A percentile compares a stretch with the other conserved stretches of the same genome.
phyloP scores from a whole-genome alignment of 92 coral and sea anemone genomes.

The Bergia sp. region DNA sequence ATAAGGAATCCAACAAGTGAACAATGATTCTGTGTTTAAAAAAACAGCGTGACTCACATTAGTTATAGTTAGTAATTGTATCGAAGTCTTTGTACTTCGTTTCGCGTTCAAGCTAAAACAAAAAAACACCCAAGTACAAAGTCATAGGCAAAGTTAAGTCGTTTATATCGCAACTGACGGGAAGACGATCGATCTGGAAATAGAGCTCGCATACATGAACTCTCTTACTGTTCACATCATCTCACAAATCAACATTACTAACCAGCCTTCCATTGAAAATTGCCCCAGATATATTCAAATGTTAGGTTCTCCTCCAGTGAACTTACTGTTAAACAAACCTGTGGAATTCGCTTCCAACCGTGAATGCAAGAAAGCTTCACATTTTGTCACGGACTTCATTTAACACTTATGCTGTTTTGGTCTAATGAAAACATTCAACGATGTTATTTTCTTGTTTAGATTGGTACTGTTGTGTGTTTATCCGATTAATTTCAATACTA shows the following conservation, averaged over 20 bases:
- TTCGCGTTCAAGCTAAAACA: slow-evolving; percentile 14
- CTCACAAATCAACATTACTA: neutral
- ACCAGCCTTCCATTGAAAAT: neutral
- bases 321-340: neutral
- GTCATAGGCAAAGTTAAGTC: neutral
- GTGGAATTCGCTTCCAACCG: slow-evolving; percentile 15
- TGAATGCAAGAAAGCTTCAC: neutral
- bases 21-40: slow-evolving; percentile 7
- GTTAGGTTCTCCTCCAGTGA: slow-evolving; percentile 3
- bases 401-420: neutral
- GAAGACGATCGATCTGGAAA: neutral
- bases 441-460: neutral
- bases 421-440: slow-evolving; percentile 2
- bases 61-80: neutral
- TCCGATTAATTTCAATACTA: neutral
- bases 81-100: neutral
- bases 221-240: neutral
- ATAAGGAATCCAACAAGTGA: neutral
- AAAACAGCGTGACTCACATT: slow-evolving; percentile 15
- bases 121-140: neutral
- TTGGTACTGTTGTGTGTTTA: neutral
- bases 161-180: neutral
- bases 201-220: neutral
- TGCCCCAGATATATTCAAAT: neutral
- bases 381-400: neutral